Evolutionary conservation across 2,888 invertebrate genomes (phyloP).

Genomic region (Nymphalis polychloros): DNA sequence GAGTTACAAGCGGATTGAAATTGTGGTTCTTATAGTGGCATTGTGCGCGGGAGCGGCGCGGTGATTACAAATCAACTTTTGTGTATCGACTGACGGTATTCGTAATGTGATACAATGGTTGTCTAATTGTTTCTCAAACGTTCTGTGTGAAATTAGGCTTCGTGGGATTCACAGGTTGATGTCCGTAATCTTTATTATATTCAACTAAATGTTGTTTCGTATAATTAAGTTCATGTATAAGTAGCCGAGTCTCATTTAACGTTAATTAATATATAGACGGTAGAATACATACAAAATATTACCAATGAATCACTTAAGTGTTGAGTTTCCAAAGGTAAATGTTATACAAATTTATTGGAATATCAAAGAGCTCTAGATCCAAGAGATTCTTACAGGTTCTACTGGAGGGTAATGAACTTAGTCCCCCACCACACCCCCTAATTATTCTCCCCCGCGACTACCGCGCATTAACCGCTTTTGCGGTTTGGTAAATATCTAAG

Average conservation of each 20-base stretch:
- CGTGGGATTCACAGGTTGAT: slow-evolving; percentile 29
- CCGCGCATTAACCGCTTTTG: slow-evolving; percentile 42
- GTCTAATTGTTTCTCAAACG: slow-evolving; percentile 59
- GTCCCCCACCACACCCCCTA: slow-evolving; percentile 52
- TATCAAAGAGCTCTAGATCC: slow-evolving; percentile 24
- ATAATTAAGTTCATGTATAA: not conserved
- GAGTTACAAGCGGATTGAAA: slow-evolving; percentile 68
- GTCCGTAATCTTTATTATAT: slow-evolving; percentile 16
- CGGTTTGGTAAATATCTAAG: slow-evolving; percentile 40
- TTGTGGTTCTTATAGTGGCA: slow-evolving; percentile 58
- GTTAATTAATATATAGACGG: not conserved
- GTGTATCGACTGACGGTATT: slow-evolving; percentile 49
- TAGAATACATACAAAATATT: not conserved
- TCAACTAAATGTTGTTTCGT: slow-evolving; percentile 13
- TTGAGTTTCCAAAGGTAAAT: not conserved
- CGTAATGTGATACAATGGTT: slow-evolving; percentile 52
- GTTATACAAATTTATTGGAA: slow-evolving; percentile 4
- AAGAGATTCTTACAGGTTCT: slow-evolving; percentile 54
- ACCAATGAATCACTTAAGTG: not conserved
- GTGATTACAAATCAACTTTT: slow-evolving; percentile 63
- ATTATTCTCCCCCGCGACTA: slow-evolving; percentile 58
- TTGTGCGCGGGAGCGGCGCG: slow-evolving; percentile 48
- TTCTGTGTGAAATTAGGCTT: slow-evolving; percentile 49
- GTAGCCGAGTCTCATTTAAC: not conserved
- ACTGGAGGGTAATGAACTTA: slow-evolving; percentile 59